Percentiles rank a stretch among this genome's conserved stretches.
These are phyloP conservation scores for Caenorhabditis sulstoni DNA, from an alignment of 2,888 invertebrate species.

Conservation along the genomic window DNA sequence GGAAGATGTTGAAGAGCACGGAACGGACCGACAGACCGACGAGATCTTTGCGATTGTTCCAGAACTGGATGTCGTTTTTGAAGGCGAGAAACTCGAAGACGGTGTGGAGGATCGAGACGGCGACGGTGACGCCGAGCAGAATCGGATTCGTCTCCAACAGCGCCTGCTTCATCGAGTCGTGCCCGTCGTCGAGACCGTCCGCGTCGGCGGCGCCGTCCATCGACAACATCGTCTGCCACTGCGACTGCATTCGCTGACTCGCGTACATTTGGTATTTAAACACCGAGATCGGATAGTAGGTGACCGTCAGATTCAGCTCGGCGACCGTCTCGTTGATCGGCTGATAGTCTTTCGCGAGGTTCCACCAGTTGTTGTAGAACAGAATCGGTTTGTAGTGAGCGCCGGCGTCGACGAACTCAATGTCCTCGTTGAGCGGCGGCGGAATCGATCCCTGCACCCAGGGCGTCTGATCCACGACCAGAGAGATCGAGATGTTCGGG, in stretches of 20 bases:
- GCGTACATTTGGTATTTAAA: constrained; percentile 99
- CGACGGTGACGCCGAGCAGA: constrained; percentile 89
- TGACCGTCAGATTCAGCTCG: constrained; percentile 81
- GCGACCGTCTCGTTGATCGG: constrained; percentile 90
- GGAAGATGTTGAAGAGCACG: constrained; percentile 98
- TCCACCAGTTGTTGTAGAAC: constrained; percentile 98
- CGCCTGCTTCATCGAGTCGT: constrained; percentile 88
- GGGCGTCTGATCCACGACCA: constrained; percentile 94
- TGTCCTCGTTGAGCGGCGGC: constrained; percentile 64
- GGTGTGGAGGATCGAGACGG: constrained; percentile 94
- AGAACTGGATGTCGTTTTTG: constrained; percentile 99
- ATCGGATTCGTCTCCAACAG: constrained; percentile 97
- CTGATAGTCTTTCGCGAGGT: constrained; percentile 89
- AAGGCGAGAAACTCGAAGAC: constrained; percentile 98
- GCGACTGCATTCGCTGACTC: constrained; percentile 86
- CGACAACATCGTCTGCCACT: constrained; percentile 76
- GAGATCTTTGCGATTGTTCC: constrained; percentile 97
- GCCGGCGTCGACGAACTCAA: constrained; percentile 85
- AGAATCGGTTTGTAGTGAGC: constrained; percentile 93
- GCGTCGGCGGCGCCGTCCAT: constrained; percentile 83
- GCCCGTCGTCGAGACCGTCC: constrained; percentile 82
- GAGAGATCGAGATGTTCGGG: constrained; percentile 95
- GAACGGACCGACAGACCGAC: constrained; percentile 94
- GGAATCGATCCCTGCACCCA: constrained; percentile 84
- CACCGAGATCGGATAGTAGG: constrained; percentile 89